Evolutionary conservation across 2,113 vertebrate genomes (phyloP), one percentile per base, ranked within the genome.

Genomic region (Isurus oxyrinchus): DNA sequence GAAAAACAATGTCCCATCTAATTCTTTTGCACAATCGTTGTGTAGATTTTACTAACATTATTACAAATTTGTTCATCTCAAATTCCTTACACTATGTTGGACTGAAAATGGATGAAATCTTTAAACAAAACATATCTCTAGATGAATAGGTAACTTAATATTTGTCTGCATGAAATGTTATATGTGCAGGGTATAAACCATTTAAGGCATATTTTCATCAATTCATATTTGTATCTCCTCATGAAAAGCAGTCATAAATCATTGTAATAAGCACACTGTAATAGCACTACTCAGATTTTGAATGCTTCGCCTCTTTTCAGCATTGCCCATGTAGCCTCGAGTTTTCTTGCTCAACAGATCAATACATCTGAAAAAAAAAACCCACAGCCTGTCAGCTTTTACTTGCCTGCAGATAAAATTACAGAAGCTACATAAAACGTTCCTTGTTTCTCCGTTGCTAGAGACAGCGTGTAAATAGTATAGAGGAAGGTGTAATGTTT

Each of bases 381-480:
- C 16, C 25, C 90, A 95, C 66, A 95, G 44, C 66, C 94, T 95
- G 94, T 95, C 94, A 95, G 66, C 44, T 72, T 94, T 53, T 25
- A 72, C 94, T 72, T 31, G 66, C 66, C 67, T 55, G 63, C 94
- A 95, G 94, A 95, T 95, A 72, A 72, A 95, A 95, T 95, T 95
- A 95, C 94, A 95, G 66, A 72, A 72, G 94, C 94, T 72, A 95
- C 25, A 95, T 72, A 95, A 72, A 67, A 72, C 66, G 49, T 72
- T 69, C 94, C 94, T 95, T 95, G 94, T 95, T 95, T 95, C 94
- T 76, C 44, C 21, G 94, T 95, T 95, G 67, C 94, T 95, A 95
- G 94, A 69, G 67, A 55, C 94, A 95, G 94, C 67, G 13, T 72
- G 67, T 95, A 95, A 95, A 95, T 72, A 95, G 40, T 69, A 53